phyloP scores from a whole-genome alignment of 2,797 vertebrate genomes.

The Epinephelus awoara region DNA sequence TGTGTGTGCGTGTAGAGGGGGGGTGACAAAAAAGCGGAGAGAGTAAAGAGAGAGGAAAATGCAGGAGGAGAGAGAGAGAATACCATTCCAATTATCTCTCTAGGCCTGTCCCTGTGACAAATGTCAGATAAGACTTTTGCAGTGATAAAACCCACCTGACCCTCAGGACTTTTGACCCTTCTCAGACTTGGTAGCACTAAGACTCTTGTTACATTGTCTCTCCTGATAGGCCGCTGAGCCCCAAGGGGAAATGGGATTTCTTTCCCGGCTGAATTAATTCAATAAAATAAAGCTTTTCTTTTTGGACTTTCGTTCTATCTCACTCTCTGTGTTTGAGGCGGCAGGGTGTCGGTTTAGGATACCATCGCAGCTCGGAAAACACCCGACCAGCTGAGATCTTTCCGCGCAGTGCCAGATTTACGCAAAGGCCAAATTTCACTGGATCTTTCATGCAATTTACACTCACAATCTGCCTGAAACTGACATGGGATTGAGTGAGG shows the following conservation, averaged over 20 bases:
- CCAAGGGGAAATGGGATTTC: constrained; percentile 47
- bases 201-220: constrained; percentile 57
- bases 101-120: constrained; percentile 64
- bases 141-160: constrained; percentile 72
- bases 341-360: neutral
- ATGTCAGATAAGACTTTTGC: constrained; percentile 75
- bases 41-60: constrained; percentile 27
- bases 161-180: constrained; percentile 68
- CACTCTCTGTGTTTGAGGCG: constrained; percentile 2
- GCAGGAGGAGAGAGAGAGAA: constrained; percentile 45
- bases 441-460: constrained; percentile 7
- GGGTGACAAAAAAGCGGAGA: constrained; percentile 7
- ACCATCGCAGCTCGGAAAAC: neutral
- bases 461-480: constrained; percentile 7
- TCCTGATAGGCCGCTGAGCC: constrained; percentile 50
- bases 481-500: constrained; percentile 12
- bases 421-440: neutral
- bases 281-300: constrained; percentile 49
- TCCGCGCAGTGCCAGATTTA: neutral
- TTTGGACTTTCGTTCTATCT: constrained; percentile 15
- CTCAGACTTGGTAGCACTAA: constrained; percentile 51
- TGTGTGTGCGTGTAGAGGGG: constrained; percentile 7
- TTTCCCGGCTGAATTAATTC: constrained; percentile 50
- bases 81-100: constrained; percentile 73
- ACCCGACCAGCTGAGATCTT: constrained; percentile 6